These are phyloP conservation scores for Phocides pigmalion DNA, from an alignment of 1,140 invertebrate species.

Conservation along the genomic window DNA sequence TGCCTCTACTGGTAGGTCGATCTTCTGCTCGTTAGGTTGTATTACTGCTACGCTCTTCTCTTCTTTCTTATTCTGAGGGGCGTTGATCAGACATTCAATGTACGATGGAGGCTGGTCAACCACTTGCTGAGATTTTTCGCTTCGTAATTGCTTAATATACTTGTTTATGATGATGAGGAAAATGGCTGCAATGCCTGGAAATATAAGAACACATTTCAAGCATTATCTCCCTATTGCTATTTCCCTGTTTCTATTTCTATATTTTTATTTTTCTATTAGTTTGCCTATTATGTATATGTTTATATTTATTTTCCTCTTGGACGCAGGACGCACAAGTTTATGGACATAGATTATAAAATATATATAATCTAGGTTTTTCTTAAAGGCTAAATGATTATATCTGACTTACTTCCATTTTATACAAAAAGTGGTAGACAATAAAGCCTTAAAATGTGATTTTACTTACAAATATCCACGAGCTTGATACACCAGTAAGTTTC, in stretches of 20 bases:
- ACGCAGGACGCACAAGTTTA: no score
- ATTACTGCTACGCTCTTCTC: constrained; percentile 15
- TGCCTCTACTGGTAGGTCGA: not conserved
- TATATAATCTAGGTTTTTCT: no score
- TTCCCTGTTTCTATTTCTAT: no score
- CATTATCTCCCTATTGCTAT: no score
- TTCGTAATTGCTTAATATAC: constrained; percentile 48
- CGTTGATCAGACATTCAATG: constrained; percentile 56
- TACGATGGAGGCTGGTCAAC: constrained; percentile 57
- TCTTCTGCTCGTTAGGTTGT: constrained; percentile 19
- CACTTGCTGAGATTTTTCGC: constrained; percentile 39
- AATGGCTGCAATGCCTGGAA: constrained; percentile 49
- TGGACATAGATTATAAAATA: no score
- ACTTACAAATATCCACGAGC: constrained; percentile 60
- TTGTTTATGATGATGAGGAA: constrained; percentile 53
- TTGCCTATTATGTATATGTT: no score
- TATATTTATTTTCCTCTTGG: no score
- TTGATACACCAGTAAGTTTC: constrained; percentile 55
- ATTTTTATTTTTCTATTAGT: no score
- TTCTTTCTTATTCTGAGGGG: constrained; percentile 33
- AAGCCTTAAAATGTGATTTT: not conserved
- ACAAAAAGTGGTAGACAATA: no score
- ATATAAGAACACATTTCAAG: no score
- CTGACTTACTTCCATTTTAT: no score
- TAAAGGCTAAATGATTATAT: no score